These are phyloP conservation scores for Leptura quadrifasciata DNA, from an alignment of 2,888 invertebrate species.

Conservation along the genomic window DNA sequence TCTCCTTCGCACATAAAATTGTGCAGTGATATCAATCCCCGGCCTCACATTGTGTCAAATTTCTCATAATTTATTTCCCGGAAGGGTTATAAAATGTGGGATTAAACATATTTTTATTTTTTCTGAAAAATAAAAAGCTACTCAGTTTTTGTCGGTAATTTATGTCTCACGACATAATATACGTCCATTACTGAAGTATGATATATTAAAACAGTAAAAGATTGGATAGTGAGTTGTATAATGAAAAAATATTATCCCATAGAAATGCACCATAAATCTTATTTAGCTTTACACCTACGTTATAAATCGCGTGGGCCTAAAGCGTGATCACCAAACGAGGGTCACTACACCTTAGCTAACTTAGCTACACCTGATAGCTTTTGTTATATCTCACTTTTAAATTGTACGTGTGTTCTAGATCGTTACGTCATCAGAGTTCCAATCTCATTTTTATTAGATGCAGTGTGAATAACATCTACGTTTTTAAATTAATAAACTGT, in stretches of 20 bases:
- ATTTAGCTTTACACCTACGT: constrained; percentile 47
- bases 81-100: constrained; percentile 22
- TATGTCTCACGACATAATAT: constrained; percentile 6
- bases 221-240: constrained; percentile 47
- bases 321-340: constrained; percentile 11
- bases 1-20: neutral
- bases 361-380: neutral
- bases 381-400: neutral
- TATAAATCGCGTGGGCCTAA: constrained; percentile 25
- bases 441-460: too few relatives aligned
- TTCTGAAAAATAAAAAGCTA: constrained; percentile 24
- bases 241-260: constrained; percentile 54
- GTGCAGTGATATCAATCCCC: neutral
- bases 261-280: constrained; percentile 54
- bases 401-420: neutral
- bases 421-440: neutral
- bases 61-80: constrained; percentile 13
- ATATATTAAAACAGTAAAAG: constrained; percentile 46
- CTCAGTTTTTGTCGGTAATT: constrained; percentile 24
- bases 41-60: neutral
- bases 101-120: constrained; percentile 25
- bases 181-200: constrained; percentile 38
- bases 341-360: constrained; percentile 10
- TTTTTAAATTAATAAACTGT: too few relatives aligned
- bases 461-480: too few relatives aligned